phyloP scores from a whole-genome alignment of 35 echinoderm and acorn worm species.

The Anneissia japonica region DNA sequence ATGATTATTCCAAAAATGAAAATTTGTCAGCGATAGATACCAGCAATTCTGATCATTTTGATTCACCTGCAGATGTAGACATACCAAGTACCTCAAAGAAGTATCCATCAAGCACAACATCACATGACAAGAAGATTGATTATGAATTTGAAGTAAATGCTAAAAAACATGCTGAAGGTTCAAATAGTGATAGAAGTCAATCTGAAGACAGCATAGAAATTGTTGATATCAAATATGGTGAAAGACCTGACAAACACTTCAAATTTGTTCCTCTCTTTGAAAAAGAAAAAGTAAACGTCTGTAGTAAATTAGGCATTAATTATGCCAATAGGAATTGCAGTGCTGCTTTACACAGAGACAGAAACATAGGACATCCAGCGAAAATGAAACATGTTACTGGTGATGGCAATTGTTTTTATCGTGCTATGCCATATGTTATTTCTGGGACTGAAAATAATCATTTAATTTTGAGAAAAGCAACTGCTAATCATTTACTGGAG shows the following conservation, averaged over 20 bases:
- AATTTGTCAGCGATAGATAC: too few species aligned
- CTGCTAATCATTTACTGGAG: conserved; percentile 16
- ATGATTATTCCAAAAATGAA: too few species aligned
- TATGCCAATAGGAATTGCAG: neutral
- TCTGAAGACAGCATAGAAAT: neutral
- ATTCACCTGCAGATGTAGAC: too few species aligned
- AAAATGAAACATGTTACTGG: neutral
- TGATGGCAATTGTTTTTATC: conserved; percentile 43
- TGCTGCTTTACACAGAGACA: neutral
- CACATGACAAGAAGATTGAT: too few species aligned
- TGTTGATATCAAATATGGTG: conserved; percentile 3
- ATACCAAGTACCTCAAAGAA: too few species aligned
- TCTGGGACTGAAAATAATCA: conserved; percentile 32
- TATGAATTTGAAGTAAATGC: too few species aligned
- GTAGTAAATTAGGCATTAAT: neutral
- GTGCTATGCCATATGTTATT: conserved; percentile 28
- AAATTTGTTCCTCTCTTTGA: conserved; percentile 14
- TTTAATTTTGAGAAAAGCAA: conserved; percentile 9
- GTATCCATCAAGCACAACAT: too few species aligned
- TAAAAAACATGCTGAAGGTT: too few species aligned
- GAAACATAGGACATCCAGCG: neutral
- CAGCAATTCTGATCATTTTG: too few species aligned
- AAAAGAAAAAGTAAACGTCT: neutral
- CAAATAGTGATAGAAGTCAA: neutral
- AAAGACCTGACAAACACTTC: conserved; percentile 27